Evolutionary conservation across 2,888 invertebrate species (phyloP), one percentile per base, ranked within the genome.

Genomic region (Epistrophe eligans): DNA sequence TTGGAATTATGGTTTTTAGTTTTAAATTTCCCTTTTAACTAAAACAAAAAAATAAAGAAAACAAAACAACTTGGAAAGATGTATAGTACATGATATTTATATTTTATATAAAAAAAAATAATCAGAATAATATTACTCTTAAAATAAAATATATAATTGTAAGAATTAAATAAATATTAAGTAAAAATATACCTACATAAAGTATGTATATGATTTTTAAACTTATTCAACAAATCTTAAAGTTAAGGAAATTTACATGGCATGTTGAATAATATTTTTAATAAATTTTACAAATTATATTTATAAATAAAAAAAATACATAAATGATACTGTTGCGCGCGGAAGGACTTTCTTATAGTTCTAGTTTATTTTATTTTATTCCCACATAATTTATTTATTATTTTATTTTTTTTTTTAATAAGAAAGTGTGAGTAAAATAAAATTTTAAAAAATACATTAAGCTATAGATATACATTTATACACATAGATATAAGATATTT

Each of bases 151-250:
- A 57, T 24, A 48, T 50, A 72, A 72, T 50, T 40, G 48, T 19
- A 79, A 62, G 64, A 81, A 77, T 13, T 77, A 58, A 43, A 66
- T 24, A 66, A 43, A 66, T 24, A 66, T 28, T 70, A 60, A 13
- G 50, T 40, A 40, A 60, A n/a, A 67, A 24, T 35, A 64, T 17
- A 62, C 38, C 13, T 19, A 45, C 43, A 70, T 38, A 35, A n/a
- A n/a, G n/a, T n/a, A n/a, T n/a, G n/a, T n/a, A n/a, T 9, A 13
- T 28, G 50, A 48, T 32, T 40, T 19, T 60, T 38, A 66, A 66
- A 77, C 40, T 62, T 80, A 62, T 72, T 73, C 76, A 80, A 77
- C n/a, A 48, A 70, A 72, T 80, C 73, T 85, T 85, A 77, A 15
- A 45, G 50, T 60, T 71, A 45, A 66, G 77, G 73, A 83, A 83